phyloP scores from a whole-genome alignment of 2,113 vertebrate genomes.

The Rhinolophus ferrumequinum region DNA sequence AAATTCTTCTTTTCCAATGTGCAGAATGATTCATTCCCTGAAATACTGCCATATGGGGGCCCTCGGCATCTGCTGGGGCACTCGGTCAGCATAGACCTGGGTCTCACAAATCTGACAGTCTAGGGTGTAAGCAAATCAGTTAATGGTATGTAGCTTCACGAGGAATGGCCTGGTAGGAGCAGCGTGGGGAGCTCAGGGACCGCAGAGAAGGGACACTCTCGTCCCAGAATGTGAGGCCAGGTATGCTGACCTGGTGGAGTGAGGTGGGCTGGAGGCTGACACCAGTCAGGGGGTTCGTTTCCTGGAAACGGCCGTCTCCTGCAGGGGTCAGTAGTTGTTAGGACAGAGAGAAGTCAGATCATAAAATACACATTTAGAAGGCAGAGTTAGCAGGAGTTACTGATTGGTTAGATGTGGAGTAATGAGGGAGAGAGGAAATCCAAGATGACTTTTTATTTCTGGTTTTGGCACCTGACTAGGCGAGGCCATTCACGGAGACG shows the following conservation, averaged over 20 bases:
- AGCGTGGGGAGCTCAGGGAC: too few relatives aligned
- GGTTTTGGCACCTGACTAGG: not conserved
- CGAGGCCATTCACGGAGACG: not conserved
- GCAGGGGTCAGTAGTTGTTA: not conserved
- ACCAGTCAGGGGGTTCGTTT: too few relatives aligned
- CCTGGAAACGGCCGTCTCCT: not conserved
- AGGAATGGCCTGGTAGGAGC: too few relatives aligned
- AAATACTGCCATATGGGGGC: not conserved
- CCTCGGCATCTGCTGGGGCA: not conserved
- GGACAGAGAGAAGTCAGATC: not conserved
- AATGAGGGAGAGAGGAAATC: not conserved
- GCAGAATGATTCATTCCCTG: not conserved
- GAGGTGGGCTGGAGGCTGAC: too few relatives aligned
- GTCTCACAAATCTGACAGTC: too few relatives aligned
- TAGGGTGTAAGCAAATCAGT: too few relatives aligned
- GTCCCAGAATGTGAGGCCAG: too few relatives aligned
- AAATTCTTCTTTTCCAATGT: not conserved
- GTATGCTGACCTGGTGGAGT: too few relatives aligned
- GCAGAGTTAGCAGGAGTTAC: not conserved
- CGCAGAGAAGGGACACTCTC: too few relatives aligned
- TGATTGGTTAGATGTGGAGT: too few relatives aligned
- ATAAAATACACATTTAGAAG: not conserved
- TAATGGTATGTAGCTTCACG: too few relatives aligned
- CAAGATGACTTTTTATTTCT: not conserved
- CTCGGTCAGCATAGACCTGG: too few relatives aligned